phyloP scores from a whole-genome alignment of 2,888 invertebrate species.

The Atherix ibis region DNA sequence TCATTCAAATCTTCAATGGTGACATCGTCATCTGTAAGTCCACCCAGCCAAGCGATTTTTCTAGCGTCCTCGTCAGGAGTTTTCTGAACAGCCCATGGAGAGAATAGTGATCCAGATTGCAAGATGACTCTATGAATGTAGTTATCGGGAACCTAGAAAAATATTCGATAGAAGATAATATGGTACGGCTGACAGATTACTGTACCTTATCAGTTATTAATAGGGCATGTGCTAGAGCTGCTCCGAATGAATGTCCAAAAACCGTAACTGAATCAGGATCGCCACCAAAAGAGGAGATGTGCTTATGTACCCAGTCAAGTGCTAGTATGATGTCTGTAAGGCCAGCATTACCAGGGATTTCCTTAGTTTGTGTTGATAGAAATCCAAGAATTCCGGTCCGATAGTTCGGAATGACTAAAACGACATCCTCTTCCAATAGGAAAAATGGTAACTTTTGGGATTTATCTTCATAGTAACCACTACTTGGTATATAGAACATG shows the following conservation, averaged over 20 bases:
- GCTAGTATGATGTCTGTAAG: slow-evolving; percentile 31
- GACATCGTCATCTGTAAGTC: too few relatives aligned
- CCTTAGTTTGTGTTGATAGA: slow-evolving; percentile 28
- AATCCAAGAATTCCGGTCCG: slow-evolving; percentile 32
- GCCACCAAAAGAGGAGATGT: slow-evolving; percentile 32
- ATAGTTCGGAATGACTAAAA: slow-evolving; percentile 29
- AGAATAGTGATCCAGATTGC: too few relatives aligned
- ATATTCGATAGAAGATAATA: too few relatives aligned
- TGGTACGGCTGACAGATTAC: too few relatives aligned
- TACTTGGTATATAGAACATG: slow-evolving; percentile 20
- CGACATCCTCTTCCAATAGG: slow-evolving; percentile 24
- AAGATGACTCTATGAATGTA: too few relatives aligned
- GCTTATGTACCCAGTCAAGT: slow-evolving; percentile 29
- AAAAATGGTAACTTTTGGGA: slow-evolving; percentile 16
- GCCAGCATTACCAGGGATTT: slow-evolving; percentile 33
- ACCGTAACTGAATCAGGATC: slow-evolving; percentile 28
- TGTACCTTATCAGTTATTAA: too few relatives aligned
- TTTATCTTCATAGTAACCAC: slow-evolving; percentile 15
- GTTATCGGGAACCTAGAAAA: too few relatives aligned
- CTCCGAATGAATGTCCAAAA: slow-evolving; percentile 32
- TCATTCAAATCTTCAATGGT: too few relatives aligned
- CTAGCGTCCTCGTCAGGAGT: too few relatives aligned
- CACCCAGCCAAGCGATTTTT: too few relatives aligned
- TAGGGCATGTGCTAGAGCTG: slow-evolving; percentile 26
- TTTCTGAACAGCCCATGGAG: too few relatives aligned